Evolutionary conservation across 2,888 invertebrate genomes (phyloP), one percentile per base, ranked within the genome.

Genomic region (Conus canariensis): DNA sequence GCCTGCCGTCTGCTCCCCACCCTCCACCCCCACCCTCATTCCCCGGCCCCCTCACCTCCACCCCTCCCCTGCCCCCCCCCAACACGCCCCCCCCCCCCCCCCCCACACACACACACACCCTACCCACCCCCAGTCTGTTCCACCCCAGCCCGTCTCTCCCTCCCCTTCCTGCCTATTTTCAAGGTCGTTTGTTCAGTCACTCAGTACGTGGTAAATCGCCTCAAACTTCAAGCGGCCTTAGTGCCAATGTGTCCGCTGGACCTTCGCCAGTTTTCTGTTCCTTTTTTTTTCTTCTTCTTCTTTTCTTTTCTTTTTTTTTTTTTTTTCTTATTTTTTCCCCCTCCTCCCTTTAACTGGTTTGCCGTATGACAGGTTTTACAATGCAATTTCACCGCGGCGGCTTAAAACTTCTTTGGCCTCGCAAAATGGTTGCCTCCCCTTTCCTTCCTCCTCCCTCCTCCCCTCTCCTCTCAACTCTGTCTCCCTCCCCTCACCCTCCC

Each of bases 321-420:
- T 70, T 22, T 80, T 45, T 9, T 25, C 1, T 5, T 14, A 45
- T 56, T 83, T 19, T 45, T 30, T 83, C 58, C 16, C 56, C 1
- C 56, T 58, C n/a, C n/a, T 22, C n/a, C 70, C n/a, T 22, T 70
- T 3, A 70, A 70, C 19, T 1, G 30, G 25, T 10, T 25, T 12
- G 80, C 70, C 22, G 80, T 80, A 30, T 59, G 59, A 58, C 59
- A 85, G 59, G n/a, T 58, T 60, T 85, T n/a, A 85, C 85, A 85
- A 85, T 59, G 85, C 60, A 58, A 85, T 85, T 85, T 85, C 16
- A 64, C 64, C 64, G 64, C 64, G 64, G 64, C 16, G 60, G n/a
- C 60, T 85, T 85, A 59, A 85, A 85, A 85, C 19, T 59, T 58
- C 85, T 85, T n/a, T 56, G 85, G 59, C 85, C 85, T 25, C 10